Evolutionary conservation across 2,888 invertebrate species (phyloP).

Genomic region (Apantesis nais): DNA sequence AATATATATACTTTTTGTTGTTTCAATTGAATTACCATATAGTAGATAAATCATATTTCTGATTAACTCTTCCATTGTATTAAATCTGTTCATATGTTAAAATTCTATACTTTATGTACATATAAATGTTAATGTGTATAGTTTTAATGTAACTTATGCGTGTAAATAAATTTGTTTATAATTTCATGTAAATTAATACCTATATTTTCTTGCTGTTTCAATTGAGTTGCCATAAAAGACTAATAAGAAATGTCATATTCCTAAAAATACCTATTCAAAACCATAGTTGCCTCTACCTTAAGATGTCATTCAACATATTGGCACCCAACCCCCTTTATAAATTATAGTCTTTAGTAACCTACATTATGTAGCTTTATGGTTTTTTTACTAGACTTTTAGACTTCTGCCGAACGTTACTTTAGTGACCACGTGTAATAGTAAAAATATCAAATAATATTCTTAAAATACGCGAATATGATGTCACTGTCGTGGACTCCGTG

Average conservation of each 20-base stretch:
- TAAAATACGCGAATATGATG: constrained; percentile 68
- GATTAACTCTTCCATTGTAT: background rate
- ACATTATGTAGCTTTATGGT: background rate
- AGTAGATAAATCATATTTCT: background rate
- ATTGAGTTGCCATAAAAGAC: no score
- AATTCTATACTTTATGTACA: no score
- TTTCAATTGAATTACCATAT: background rate
- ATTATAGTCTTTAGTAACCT: background rate
- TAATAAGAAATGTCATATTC: no score
- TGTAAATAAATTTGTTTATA: no score
- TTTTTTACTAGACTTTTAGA: background rate
- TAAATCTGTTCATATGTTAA: no score
- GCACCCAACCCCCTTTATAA: background rate
- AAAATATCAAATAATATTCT: constrained; percentile 48
- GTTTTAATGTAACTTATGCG: no score
- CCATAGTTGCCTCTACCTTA: background rate
- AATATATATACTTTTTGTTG: background rate
- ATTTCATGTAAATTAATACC: no score
- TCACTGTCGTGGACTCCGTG: constrained; percentile 55
- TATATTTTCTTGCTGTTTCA: no score
- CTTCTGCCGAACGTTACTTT: constrained; percentile 6
- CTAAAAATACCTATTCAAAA: background rate
- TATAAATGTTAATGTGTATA: no score
- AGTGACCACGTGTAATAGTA: constrained; percentile 35
- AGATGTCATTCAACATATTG: background rate